phyloP scores from a whole-genome alignment of 2,888 invertebrate species.

The Himalopsyche japonica region DNA sequence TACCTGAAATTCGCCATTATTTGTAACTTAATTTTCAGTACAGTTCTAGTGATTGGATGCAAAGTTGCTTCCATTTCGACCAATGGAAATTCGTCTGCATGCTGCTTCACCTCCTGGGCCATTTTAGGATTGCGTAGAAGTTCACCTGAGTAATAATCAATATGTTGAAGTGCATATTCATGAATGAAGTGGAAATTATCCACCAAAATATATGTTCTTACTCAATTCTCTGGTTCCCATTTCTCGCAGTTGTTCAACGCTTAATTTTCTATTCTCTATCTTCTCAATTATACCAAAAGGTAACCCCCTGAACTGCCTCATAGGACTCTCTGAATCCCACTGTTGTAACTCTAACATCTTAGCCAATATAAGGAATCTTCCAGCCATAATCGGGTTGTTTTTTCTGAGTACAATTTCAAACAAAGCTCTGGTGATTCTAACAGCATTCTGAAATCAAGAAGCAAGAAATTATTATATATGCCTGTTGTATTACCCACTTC shows the following conservation, averaged over 20 bases:
- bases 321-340: slow-evolving; percentile 85
- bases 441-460: slow-evolving; percentile 73
- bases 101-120: slow-evolving; percentile 77
- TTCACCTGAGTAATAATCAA: slow-evolving; percentile 54
- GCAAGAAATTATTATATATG: too few relatives aligned
- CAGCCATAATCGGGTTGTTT: slow-evolving; percentile 89
- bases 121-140: slow-evolving; percentile 76
- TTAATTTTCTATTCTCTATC: slow-evolving; percentile 76
- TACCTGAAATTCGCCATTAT: slow-evolving; percentile 72
- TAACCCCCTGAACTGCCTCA: slow-evolving; percentile 82
- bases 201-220: slow-evolving; percentile 43
- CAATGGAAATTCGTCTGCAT: slow-evolving; percentile 82
- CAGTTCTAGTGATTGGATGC: slow-evolving; percentile 95
- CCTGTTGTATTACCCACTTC: too few relatives aligned
- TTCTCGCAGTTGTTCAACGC: slow-evolving; percentile 78
- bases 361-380: slow-evolving; percentile 80
- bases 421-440: slow-evolving; percentile 86
- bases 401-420: slow-evolving; percentile 92
- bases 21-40: slow-evolving; percentile 79
- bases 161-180: background rate
- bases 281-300: slow-evolving; percentile 79
- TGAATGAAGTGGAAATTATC: background rate
- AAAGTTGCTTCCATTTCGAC: slow-evolving; percentile 81
- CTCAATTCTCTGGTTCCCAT: slow-evolving; percentile 89
- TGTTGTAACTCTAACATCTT: slow-evolving; percentile 92